Base-by-base conservation (phyloP, 2,113 vertebrate species). In the Cephalophus harveyi region DNA sequence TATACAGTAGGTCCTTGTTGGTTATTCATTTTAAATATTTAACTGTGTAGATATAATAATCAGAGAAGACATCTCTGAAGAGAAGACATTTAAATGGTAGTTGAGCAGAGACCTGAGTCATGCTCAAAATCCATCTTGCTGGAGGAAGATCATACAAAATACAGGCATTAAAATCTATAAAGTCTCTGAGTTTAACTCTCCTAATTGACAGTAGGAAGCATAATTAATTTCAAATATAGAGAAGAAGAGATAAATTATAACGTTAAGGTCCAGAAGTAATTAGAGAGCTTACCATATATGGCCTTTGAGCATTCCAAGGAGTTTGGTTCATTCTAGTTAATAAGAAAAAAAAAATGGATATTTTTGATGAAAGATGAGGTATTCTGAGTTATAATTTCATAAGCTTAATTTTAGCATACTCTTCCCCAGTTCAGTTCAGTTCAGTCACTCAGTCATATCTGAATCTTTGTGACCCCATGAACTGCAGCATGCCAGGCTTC, bases 401-500 rank as follows among this genome's bases (percentile, higher is more conserved):
- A 30, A 89, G 2, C 1, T 36, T n/a, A 52, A 2, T 85, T 81
- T 89, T 36, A 78, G 7, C 7, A 59, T 88, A 96, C 3, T 93
- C n/a, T 23, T 71, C 19, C 67, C 67, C 10, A 71, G n/a, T 71
- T 71, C n/a, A 71, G n/a, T 71, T 36, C 19, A 71, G n/a, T 71
- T 40, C n/a, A 40, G n/a, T 71, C 9, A 11, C 4, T 71, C n/a
- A 71, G n/a, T 36, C 1, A 0, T 40, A 9, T 71, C 67, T 23
- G 64, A 71, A 36, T 40, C 19, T 40, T 71, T 71, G 67, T 3
- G 67, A 71, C n/a, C n/a, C 17, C n/a, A 40, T 23, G 9, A 40
- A 71, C 19, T 1, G 10, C n/a, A 40, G 67, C 5, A 71, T 0
- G 67, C n/a, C 19, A 23, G n/a, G 19, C n/a, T 1, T 12, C 9